Percentiles rank a stretch among this genome's conserved stretches.
These are phyloP conservation scores for Thera britannica DNA, from an alignment of 2,888 invertebrate genomes.

Conservation along the genomic window DNA sequence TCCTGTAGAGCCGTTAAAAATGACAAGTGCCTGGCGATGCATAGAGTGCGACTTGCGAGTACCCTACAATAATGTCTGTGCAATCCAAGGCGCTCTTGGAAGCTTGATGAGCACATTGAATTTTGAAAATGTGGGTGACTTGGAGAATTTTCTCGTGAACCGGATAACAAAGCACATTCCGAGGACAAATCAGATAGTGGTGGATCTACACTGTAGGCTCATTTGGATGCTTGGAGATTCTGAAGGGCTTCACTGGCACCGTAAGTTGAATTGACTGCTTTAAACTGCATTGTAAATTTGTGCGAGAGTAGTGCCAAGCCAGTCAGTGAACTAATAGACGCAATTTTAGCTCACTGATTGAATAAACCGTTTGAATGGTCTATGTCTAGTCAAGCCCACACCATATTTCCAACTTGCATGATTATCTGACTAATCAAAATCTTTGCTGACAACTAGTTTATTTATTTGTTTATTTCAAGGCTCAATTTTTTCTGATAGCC, in stretches of 20 bases:
- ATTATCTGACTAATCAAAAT: neutral
- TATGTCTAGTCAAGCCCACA: slow-evolving; percentile 7
- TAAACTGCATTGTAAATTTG: neutral
- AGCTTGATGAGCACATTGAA: slow-evolving; percentile 81
- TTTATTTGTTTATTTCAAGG: neutral
- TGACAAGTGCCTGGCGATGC: slow-evolving; percentile 85
- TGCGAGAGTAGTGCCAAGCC: neutral
- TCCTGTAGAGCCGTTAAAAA: slow-evolving; percentile 82
- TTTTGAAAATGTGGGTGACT: slow-evolving; percentile 77
- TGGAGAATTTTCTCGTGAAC: slow-evolving; percentile 83
- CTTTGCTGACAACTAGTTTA: neutral
- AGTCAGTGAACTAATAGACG: neutral
- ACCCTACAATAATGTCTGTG: slow-evolving; percentile 78
- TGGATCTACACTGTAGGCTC: slow-evolving; percentile 86
- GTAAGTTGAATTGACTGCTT: slow-evolving; percentile 65
- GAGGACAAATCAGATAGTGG: slow-evolving; percentile 84
- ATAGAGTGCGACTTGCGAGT: slow-evolving; percentile 79
- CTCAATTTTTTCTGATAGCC: neutral
- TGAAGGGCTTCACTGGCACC: slow-evolving; percentile 83
- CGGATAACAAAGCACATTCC: slow-evolving; percentile 84
- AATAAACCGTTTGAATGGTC: slow-evolving; percentile 12
- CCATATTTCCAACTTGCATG: neutral
- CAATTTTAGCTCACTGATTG: slow-evolving; percentile 9
- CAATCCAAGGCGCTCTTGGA: slow-evolving; percentile 80
- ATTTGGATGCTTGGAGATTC: slow-evolving; percentile 86